Percentiles rank a stretch among this genome's conserved stretches.
Evolutionary conservation across 2,888 invertebrate genomes (phyloP).

Genomic region (Pachydiplax longipennis): DNA sequence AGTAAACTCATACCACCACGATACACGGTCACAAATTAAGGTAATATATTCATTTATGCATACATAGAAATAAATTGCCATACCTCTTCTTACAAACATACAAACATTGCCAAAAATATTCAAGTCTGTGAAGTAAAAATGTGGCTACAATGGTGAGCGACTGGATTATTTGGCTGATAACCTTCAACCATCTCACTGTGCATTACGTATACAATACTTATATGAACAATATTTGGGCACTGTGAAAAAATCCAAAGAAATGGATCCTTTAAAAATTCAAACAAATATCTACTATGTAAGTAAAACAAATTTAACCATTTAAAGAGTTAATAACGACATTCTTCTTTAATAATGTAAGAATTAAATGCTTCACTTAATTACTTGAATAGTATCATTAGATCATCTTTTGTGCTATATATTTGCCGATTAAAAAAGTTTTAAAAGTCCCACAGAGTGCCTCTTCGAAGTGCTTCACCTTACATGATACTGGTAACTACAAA

Average conservation of each 20-base stretch:
- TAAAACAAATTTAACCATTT: constrained; percentile 33
- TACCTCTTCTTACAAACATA: constrained; percentile 30
- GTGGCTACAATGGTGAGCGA: constrained; percentile 22
- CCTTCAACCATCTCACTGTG: constrained; percentile 31
- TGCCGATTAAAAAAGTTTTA: constrained; percentile 28
- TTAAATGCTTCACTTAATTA: constrained; percentile 45
- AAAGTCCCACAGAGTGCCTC: constrained; percentile 18
- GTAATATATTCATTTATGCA: constrained; percentile 31
- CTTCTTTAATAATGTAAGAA: constrained; percentile 28
- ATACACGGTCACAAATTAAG: constrained; percentile 36
- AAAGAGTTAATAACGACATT: constrained; percentile 20
- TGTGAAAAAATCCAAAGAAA: not conserved
- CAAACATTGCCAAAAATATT: constrained; percentile 42
- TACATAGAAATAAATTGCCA: constrained; percentile 1
- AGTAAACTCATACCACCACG: constrained; percentile 32
- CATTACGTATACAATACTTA: constrained; percentile 41
- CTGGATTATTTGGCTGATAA: constrained; percentile 17
- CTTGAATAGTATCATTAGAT: constrained; percentile 26
- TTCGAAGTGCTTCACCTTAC: constrained; percentile 34
- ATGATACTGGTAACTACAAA: constrained; percentile 43
- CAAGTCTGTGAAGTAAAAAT: constrained; percentile 33
- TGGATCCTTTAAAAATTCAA: not conserved
- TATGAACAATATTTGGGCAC: constrained; percentile 9
- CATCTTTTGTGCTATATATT: constrained; percentile 37
- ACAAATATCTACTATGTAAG: not conserved